These are phyloP conservation scores for Listronotus oregonensis DNA, from an alignment of 1,140 invertebrate species.

Conservation along the genomic window DNA sequence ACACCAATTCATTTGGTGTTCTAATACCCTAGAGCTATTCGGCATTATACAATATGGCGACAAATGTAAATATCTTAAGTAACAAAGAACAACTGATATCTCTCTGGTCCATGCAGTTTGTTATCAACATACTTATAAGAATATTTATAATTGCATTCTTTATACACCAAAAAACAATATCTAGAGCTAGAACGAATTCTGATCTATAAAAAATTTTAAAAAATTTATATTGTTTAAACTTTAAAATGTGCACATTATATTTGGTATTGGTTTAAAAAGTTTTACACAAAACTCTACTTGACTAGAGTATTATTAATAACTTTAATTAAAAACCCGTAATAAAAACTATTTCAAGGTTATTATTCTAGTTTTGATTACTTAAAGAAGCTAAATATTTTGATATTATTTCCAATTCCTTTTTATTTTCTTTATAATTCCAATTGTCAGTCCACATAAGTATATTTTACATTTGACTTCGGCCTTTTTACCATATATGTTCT, in stretches of 20 bases:
- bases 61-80: neutral
- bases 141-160: neutral
- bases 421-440: neutral
- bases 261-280: neutral
- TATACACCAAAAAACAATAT: too few relatives aligned
- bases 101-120: conserved; percentile 2
- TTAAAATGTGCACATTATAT: conserved; percentile 4
- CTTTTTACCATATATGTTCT: too few relatives aligned
- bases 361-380: neutral
- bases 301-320: conserved; percentile 11
- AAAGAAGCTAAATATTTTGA: conserved; percentile 7
- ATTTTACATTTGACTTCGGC: too few relatives aligned
- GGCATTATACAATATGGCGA: neutral
- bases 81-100: neutral
- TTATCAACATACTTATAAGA: neutral
- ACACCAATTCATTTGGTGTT: too few relatives aligned
- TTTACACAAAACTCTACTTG: conserved; percentile 6
- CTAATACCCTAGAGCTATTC: too few relatives aligned
- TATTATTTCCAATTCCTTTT: neutral
- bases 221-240: neutral
- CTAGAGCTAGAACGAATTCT: too few relatives aligned
- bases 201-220: too few relatives aligned
- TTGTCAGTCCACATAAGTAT: too few relatives aligned
- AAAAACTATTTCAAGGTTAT: neutral
- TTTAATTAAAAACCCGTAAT: conserved; percentile 6